Percentiles rank a stretch among this genome's conserved stretches.
These are phyloP conservation scores for Monomorium pharaonis DNA, from an alignment of 1,140 invertebrate genomes.

Conservation along the genomic window DNA sequence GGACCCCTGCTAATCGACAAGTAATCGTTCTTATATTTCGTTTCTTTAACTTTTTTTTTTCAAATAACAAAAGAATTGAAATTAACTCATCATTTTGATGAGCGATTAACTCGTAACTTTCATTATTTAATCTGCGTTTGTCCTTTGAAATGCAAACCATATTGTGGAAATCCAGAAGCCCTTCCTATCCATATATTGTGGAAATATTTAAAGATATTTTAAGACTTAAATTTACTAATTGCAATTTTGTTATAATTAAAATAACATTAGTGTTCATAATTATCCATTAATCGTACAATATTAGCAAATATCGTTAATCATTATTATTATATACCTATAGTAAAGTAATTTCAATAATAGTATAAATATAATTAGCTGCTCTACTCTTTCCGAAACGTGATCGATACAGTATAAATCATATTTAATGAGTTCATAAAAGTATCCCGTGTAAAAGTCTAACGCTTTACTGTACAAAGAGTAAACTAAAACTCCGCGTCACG, in stretches of 20 bases:
- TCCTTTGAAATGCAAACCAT: background rate
- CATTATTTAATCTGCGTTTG: background rate
- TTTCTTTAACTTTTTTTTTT: background rate
- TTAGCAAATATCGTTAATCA: conserved; percentile 13
- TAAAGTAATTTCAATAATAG: conserved; percentile 16
- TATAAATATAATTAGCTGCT: conserved; percentile 6
- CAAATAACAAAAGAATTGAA: no score
- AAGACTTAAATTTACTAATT: background rate
- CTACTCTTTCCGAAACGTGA: background rate
- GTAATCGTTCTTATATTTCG: background rate
- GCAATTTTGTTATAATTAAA: background rate
- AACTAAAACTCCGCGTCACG: background rate
- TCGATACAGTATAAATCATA: conserved; percentile 5
- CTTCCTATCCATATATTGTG: no score
- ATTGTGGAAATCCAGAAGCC: no score
- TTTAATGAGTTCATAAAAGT: background rate
- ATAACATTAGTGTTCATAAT: background rate
- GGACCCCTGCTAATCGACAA: background rate
- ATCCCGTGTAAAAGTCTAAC: background rate
- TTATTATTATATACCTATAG: background rate
- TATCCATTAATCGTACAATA: conserved; percentile 5
- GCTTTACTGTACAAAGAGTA: background rate
- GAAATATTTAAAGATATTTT: background rate
- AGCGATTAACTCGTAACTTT: background rate
- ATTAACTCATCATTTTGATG: background rate